phyloP scores from a whole-genome alignment of 2,797 vertebrate genomes.

The Coendou prehensilis region DNA sequence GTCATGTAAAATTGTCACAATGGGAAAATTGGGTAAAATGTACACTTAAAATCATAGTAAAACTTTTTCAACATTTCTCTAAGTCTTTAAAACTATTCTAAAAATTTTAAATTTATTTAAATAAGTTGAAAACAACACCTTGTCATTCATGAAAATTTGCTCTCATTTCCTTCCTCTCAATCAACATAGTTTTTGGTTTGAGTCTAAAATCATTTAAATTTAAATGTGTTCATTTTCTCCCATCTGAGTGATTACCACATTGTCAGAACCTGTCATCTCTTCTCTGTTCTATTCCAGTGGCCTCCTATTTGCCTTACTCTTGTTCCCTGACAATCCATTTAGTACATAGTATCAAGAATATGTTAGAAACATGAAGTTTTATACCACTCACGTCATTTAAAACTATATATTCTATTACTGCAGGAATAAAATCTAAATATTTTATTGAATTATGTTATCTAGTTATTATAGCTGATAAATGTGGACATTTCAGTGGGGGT shows the following conservation, averaged over 20 bases:
- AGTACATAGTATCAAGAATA: background rate
- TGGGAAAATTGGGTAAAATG: background rate
- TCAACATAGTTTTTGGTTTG: background rate
- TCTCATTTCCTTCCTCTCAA: background rate
- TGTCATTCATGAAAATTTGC: background rate
- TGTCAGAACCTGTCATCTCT: background rate
- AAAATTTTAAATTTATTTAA: background rate
- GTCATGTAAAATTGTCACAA: background rate
- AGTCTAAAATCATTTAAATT: background rate
- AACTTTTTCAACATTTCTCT: background rate
- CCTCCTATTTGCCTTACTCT: background rate
- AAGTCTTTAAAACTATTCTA: background rate
- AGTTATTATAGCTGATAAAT: background rate
- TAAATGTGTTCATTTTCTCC: background rate
- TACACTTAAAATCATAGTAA: background rate
- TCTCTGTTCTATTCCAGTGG: background rate
- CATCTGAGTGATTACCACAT: background rate
- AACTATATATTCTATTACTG: background rate
- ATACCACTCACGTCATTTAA: background rate
- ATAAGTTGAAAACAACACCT: conserved; percentile 4
- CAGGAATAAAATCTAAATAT: background rate
- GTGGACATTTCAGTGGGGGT: background rate
- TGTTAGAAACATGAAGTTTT: background rate
- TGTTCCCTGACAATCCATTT: background rate
- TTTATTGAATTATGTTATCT: background rate